phyloP scores from a whole-genome alignment of 2,888 invertebrate genomes.

The Drosophila hamatofila region DNA sequence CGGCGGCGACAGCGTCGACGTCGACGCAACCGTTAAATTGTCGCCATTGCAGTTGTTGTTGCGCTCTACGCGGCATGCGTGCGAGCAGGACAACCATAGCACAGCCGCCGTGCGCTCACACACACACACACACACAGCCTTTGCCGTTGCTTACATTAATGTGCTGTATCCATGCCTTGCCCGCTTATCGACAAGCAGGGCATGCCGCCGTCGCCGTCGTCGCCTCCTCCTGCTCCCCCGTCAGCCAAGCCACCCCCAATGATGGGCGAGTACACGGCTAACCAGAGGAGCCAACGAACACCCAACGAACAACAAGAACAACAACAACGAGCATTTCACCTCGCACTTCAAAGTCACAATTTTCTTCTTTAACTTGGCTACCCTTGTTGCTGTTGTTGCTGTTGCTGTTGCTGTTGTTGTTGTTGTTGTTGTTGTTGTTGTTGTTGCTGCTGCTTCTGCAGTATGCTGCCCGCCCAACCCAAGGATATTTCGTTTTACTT shows the following conservation, averaged over 20 bases:
- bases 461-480: conserved; percentile 12
- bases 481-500: conserved; percentile 38
- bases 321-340: conserved; percentile 40
- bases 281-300: conserved; percentile 11
- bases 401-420: conserved; percentile 13
- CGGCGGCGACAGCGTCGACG: conserved; percentile 34
- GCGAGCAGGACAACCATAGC: conserved; percentile 54
- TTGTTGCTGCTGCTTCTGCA: not conserved
- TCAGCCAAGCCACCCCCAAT: not conserved
- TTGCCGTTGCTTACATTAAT: conserved; percentile 68
- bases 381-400: conserved; percentile 9
- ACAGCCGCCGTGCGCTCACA: conserved; percentile 6
- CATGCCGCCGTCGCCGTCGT: too few relatives aligned
- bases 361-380: conserved; percentile 51
- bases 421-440: conserved; percentile 5
- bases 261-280: conserved; percentile 9
- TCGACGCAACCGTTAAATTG: conserved; percentile 62
- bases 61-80: conserved; percentile 33
- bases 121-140: conserved; percentile 20
- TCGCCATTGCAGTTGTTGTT: conserved; percentile 76
- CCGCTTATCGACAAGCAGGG: conserved; percentile 4
- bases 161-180: conserved; percentile 19
- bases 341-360: conserved; percentile 72
- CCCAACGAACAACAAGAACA: conserved; percentile 4
- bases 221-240: not conserved